Evolutionary conservation across 2,113 vertebrate genomes (phyloP).

Genomic region (Psephotus haematonotus): DNA sequence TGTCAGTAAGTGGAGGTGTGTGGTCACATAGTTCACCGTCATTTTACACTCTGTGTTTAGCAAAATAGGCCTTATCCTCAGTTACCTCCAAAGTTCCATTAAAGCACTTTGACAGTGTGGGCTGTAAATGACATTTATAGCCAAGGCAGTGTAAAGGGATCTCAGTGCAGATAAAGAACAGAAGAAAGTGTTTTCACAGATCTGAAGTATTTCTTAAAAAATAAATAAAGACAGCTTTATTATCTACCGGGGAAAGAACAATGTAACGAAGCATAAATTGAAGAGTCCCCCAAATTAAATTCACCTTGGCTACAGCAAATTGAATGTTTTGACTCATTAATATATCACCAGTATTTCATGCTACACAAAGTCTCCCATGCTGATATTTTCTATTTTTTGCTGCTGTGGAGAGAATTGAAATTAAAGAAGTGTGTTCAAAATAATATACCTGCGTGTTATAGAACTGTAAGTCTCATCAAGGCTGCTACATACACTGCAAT

Average conservation of each 20-base stretch:
- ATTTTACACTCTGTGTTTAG: background rate
- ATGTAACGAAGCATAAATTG: background rate
- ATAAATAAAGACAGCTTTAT: constrained; percentile 27
- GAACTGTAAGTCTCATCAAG: background rate
- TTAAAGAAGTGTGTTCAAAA: background rate
- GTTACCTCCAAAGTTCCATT: background rate
- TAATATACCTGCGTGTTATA: background rate
- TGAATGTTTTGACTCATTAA: background rate
- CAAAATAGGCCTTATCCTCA: background rate
- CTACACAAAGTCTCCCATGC: background rate
- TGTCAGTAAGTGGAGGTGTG: background rate
- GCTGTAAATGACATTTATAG: background rate
- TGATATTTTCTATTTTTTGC: constrained; percentile 5
- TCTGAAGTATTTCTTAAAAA: constrained; percentile 25
- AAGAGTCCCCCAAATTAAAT: background rate
- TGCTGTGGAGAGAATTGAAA: constrained; percentile 2
- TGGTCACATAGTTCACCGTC: background rate
- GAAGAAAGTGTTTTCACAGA: background rate
- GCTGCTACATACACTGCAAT: background rate
- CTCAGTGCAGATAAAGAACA: constrained; percentile 19
- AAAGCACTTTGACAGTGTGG: background rate
- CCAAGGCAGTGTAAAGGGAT: background rate
- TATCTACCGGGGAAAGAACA: background rate
- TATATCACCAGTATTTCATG: background rate
- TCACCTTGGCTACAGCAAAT: constrained; percentile 8